Conservation (phyloP, 1,140 invertebrate genomes). For the Cydia amplana region DNA sequence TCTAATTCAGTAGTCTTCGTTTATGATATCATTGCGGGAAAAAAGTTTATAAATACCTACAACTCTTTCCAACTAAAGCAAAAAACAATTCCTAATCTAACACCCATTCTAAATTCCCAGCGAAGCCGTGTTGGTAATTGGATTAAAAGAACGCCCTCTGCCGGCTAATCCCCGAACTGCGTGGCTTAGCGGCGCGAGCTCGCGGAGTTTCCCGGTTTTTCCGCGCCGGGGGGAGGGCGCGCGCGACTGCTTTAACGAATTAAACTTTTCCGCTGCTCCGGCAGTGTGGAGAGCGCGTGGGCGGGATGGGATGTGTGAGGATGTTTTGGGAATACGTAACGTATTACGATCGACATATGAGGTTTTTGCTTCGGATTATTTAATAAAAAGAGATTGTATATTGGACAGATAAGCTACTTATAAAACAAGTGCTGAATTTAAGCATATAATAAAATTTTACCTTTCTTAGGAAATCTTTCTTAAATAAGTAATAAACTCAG, state of each 20-base stretch:
- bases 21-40: background rate
- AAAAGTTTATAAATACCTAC: background rate
- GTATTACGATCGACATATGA: background rate
- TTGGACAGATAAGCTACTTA: too few species aligned
- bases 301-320: slow-evolving; percentile 10
- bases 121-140: slow-evolving; percentile 11
- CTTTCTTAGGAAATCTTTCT: too few species aligned
- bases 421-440: too few species aligned
- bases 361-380: background rate
- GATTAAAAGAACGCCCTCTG: slow-evolving; percentile 56
- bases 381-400: background rate
- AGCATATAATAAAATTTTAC: too few species aligned
- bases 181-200: slow-evolving; percentile 47
- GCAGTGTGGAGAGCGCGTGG: background rate
- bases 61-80: background rate
- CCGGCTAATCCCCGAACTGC: slow-evolving; percentile 44
- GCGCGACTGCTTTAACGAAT: slow-evolving; percentile 36
- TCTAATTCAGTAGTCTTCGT: too few species aligned
- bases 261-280: background rate
- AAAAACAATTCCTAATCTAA: slow-evolving; percentile 13
- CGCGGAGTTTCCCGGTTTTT: slow-evolving; percentile 44
- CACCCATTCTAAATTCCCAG: slow-evolving; percentile 6
- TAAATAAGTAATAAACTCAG: too few species aligned
- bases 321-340: background rate
- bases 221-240: slow-evolving; percentile 47